A percentile compares a stretch with the other conserved stretches of the same genome.
phyloP scores from a whole-genome alignment of 1,140 invertebrate species.

The Caenorhabditis remanei region DNA sequence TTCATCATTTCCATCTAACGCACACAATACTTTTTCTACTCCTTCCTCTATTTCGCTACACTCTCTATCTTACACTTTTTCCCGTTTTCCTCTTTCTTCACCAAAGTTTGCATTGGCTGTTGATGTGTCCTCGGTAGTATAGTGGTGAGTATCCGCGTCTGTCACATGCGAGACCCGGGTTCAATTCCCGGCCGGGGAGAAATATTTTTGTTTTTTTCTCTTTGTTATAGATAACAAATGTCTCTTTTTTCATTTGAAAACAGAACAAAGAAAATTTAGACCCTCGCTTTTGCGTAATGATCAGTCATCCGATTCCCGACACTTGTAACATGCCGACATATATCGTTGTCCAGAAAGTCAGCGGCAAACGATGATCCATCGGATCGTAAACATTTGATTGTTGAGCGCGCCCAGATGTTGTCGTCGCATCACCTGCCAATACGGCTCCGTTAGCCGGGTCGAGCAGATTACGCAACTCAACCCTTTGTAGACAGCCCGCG shows the following conservation, averaged over 20 bases:
- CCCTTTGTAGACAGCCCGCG: constrained; percentile 44
- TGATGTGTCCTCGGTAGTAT: constrained; percentile 69
- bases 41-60: too few species aligned
- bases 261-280: constrained; percentile 26
- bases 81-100: background rate
- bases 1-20: too few species aligned
- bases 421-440: constrained; percentile 20
- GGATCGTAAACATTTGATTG: constrained; percentile 56
- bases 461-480: constrained; percentile 36
- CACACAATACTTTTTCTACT: too few species aligned
- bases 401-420: constrained; percentile 26
- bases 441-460: constrained; percentile 12
- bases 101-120: background rate
- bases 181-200: constrained; percentile 73
- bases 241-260: background rate
- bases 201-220: constrained; percentile 19
- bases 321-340: background rate
- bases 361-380: constrained; percentile 2
- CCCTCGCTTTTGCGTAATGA: background rate
- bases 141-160: constrained; percentile 73
- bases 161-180: constrained; percentile 73
- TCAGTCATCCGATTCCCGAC: constrained; percentile 28
- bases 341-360: constrained; percentile 5
- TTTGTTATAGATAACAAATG: background rate
- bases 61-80: background rate